A percentile compares a stretch with the other conserved stretches of the same genome.
phyloP scores from a whole-genome alignment of 2,888 invertebrate species.

The Celastrina argiolus region DNA sequence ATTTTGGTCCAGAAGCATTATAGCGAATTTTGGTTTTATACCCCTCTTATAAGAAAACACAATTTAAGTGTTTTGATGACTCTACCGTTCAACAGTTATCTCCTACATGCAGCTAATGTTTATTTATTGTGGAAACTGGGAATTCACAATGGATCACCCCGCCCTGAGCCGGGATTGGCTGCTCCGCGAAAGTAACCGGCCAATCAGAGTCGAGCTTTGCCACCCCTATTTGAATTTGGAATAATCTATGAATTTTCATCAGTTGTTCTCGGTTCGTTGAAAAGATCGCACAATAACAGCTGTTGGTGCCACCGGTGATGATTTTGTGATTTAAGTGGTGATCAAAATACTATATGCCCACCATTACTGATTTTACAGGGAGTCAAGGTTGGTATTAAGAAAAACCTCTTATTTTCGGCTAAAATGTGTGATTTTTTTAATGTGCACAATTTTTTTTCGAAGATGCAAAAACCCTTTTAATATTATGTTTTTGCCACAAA shows the following conservation, averaged over 20 bases:
- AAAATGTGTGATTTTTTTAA: too few species aligned
- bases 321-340: slow-evolving; percentile 24
- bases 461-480: too few species aligned
- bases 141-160: slow-evolving; percentile 34
- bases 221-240: slow-evolving; percentile 58
- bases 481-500: too few species aligned
- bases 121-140: slow-evolving; percentile 14
- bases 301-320: slow-evolving; percentile 23
- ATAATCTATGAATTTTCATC: slow-evolving; percentile 45
- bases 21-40: too few species aligned
- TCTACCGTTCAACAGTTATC: neutral
- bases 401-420: too few species aligned
- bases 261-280: slow-evolving; percentile 42
- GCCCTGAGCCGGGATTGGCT: slow-evolving; percentile 48
- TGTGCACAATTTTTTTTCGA: too few species aligned
- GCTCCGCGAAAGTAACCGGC: slow-evolving; percentile 32
- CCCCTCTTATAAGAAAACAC: neutral
- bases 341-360: slow-evolving; percentile 57
- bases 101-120: neutral
- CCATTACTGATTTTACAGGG: slow-evolving; percentile 51
- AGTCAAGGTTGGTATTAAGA: slow-evolving; percentile 35
- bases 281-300: slow-evolving; percentile 31
- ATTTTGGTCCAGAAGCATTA: too few species aligned
- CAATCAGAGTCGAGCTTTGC: slow-evolving; percentile 46
- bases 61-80: neutral